Evolutionary conservation across 2,797 vertebrate species (phyloP).

Genomic region (Acipenser transmontanus): DNA sequence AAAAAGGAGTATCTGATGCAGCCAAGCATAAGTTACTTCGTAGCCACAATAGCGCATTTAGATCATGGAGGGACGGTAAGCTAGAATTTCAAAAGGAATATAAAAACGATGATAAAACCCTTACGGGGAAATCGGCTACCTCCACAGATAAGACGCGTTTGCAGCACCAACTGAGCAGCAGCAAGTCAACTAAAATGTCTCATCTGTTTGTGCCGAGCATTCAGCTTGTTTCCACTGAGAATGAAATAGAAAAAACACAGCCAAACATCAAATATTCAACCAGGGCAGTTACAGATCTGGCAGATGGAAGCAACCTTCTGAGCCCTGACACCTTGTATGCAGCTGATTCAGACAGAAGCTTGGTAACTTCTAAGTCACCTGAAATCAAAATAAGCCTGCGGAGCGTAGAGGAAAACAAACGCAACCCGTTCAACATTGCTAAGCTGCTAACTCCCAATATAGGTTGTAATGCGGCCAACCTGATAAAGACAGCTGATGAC

Average conservation of each 20-base stretch:
- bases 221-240: conserved; percentile 68
- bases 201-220: conserved; percentile 85
- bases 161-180: conserved; percentile 45
- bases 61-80: conserved; percentile 68
- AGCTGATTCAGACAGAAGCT: conserved; percentile 28
- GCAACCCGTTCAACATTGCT: conserved; percentile 76
- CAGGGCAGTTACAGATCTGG: conserved; percentile 15
- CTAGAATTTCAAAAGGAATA: conserved; percentile 52
- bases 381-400: conserved; percentile 87
- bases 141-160: conserved; percentile 36
- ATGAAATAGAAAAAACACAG: conserved; percentile 40
- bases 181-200: conserved; percentile 76
- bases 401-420: conserved; percentile 69
- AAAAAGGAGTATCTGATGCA: conserved; percentile 70
- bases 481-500: conserved; percentile 54
- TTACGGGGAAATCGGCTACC: conserved; percentile 44
- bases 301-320: conserved; percentile 27
- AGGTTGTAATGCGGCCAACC: conserved; percentile 41
- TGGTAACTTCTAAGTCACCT: conserved; percentile 53
- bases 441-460: conserved; percentile 84
- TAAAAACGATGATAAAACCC: conserved; percentile 28
- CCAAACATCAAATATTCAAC: conserved; percentile 45
- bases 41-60: conserved; percentile 75
- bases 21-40: conserved; percentile 58
- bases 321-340: conserved; percentile 29